Base-by-base conservation (phyloP, 2,797 vertebrate species). In the Galagoides demidoff region DNA sequence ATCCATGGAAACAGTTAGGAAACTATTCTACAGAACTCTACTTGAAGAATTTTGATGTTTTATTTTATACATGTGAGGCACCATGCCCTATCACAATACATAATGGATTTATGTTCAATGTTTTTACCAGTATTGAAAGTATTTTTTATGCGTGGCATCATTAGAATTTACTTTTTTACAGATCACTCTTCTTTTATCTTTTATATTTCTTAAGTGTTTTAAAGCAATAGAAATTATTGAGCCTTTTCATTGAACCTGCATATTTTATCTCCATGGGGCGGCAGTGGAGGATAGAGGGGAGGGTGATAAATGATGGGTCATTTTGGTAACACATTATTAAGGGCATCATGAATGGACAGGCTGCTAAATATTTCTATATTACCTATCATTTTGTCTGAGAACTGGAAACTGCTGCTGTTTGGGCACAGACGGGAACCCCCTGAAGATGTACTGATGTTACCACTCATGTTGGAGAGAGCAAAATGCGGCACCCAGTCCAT, bases 41-140 rank as follows among this genome's bases (percentile, higher is more conserved):
- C 25, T 39, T 90, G 37, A 95, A 92, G 31, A 85, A 61, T 39
- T 64, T n/a, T 77, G 14, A 76, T 59, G 3, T 17, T 64, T 89
- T 29, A 55, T 91, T 71, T 66, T 78, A 4, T 74, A 31, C 87
- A 37, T 83, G 13, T 12, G 63, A 82, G 9, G 22, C 11, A 81
- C 2, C 81, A 10, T 88, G 27, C 4, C 17, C 22, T 73, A 1
- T 84, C 94, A 3, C 17, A 70, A 8, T 92, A 31, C 25, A 29
- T 55, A 90, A 52, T 85, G 68, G 20, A 81, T 88, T 94, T n/a
- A n/a, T n/a, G n/a, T 73, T 63, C 88, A 86, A 71, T 70, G 37
- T 59, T 79, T 70, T 74, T 81, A 29, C 39, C 9, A 45, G 13
- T 95, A 52, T 78, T 93, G 7, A 87, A 76, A 79, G n/a, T 76